Evolutionary conservation across 2,888 invertebrate species (phyloP), one percentile per base, ranked within the genome.

Genomic region (Agrotis ipsilon): DNA sequence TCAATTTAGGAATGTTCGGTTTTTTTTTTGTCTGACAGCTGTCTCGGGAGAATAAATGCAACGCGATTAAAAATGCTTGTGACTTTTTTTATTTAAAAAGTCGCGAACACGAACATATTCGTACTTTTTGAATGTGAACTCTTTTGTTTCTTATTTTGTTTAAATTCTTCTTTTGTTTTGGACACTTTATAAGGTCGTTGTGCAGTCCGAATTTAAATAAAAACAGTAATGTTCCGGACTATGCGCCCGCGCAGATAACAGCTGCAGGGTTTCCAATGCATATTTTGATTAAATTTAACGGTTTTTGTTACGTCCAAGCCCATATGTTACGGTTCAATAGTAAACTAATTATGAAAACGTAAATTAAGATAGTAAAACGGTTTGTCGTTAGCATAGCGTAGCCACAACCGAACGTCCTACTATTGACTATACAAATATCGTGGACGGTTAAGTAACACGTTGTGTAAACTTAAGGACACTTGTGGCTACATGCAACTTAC

Each of bases 201-300:
- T 87, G 87, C 79, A 86, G 79, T 87, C 87, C 80, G 73, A 87
- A 94, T 96, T 94, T 93, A 82, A 94, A 95, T 94, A 94, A 94
- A 95, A 96, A 94, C 95, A 90, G 94, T 96, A 96, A 91, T 92
- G 94, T 95, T 95, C 94, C 94, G 93, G 90, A 88, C 85, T 86
- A 88, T 93, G 95, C 91, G 83, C 90, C 82, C 80, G 87, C 81
- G 81, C 86, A 85, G 89, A 90, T 90, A 90, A 87, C 92, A 91
- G 91, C 91, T 92, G 92, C 87, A 89, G 84, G 88, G 87, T 85
- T 76, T 73, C 85, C 80, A 86, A 76, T 71, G 72, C 71, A 81
- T 80, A 78, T 86, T 86, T 80, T 82, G 81, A 85, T 85, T 86
- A 85, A 82, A 74, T 68, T 55, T 82, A 85, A 85, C 84, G 84